Conservation (phyloP, 2,888 invertebrate genomes). For the Lydus trimaculatus region DNA sequence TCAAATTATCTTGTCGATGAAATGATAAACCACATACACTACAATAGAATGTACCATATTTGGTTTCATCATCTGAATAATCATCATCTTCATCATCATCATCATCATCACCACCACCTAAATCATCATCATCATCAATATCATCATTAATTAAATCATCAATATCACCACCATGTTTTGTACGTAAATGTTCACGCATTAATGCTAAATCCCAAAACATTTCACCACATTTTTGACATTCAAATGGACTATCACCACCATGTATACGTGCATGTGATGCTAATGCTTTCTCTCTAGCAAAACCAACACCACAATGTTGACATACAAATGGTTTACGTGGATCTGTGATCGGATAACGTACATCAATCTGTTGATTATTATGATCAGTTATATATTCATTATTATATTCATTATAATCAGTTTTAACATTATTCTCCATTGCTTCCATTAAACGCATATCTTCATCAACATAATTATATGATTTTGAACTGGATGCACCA, state of each 20-base stretch:
- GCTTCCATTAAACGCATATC: conserved; percentile 62
- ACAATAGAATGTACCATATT: conserved; percentile 69
- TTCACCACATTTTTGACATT: conserved; percentile 81
- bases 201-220: conserved; percentile 77
- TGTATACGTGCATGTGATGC: conserved; percentile 80
- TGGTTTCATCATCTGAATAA: conserved; percentile 66
- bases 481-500: conserved; percentile 53
- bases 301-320: conserved; percentile 74
- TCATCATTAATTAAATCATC: conserved; percentile 54
- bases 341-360: conserved; percentile 69
- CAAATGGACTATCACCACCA: conserved; percentile 80
- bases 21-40: conserved; percentile 81
- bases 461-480: conserved; percentile 62
- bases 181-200: conserved; percentile 68
- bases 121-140: conserved; percentile 63
- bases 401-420: conserved; percentile 49
- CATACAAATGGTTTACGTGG: conserved; percentile 83
- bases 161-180: conserved; percentile 63
- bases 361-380: conserved; percentile 43
- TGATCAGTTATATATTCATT: conserved; percentile 45
- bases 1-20: conserved; percentile 76
- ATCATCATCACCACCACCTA: conserved; percentile 62
- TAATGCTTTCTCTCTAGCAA: conserved; percentile 83
- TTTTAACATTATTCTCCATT: conserved; percentile 56
- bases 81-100: conserved; percentile 63